Base-by-base conservation (phyloP, 1,140 invertebrate species). In the Nilaparvata lugens region DNA sequence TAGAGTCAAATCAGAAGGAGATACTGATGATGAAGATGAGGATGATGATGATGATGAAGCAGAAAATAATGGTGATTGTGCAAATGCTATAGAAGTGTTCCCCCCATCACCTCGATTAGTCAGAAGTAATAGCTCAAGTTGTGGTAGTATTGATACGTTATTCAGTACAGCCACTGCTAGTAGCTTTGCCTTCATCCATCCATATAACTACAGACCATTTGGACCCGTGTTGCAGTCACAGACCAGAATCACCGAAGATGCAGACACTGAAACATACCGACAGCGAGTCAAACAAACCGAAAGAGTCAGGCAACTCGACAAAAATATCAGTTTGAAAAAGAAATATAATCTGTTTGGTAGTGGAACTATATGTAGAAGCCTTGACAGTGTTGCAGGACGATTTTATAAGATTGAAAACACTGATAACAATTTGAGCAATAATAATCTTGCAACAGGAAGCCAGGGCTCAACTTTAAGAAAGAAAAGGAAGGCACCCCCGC, bases 101-200 rank as follows among this genome's bases (percentile, higher is more conserved):
- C 64, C 63, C 1, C 45, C 60, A 18, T 65, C 64, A 0, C 57
- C 62, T 31, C 53, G 52, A 25, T 31, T 69, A 21, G 55, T 61
- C 13, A 61, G 67, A 55, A 55, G 23, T 9, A 42, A 65, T 25
- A 57, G 69, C 35, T 76, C 76, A 21, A 81, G 81, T 65, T 75
- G 69, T 52, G 79, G 78, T 21, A 83, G 81, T 67, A 72, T 81
- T 51, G 76, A 77, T 66, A 81, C 80, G 2, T 70, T 78, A 19
- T 78, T 82, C 64, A 88, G 86, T 65, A 86, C 83, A 16, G 79
- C 84, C 16, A 87, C 85, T 0, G 83, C 82, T 0, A 81, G 78
- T 6, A 87, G 85, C 66, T 88, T 89, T 69, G 80, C 84, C 6
- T 88, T 85, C 68, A 70, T 84, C 53, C 70, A 76, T n/a, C 79